Percentiles rank a stretch among this genome's conserved stretches.
Evolutionary conservation across 1,140 invertebrate species (phyloP).

Genomic region (Drosophila kurseongensis): DNA sequence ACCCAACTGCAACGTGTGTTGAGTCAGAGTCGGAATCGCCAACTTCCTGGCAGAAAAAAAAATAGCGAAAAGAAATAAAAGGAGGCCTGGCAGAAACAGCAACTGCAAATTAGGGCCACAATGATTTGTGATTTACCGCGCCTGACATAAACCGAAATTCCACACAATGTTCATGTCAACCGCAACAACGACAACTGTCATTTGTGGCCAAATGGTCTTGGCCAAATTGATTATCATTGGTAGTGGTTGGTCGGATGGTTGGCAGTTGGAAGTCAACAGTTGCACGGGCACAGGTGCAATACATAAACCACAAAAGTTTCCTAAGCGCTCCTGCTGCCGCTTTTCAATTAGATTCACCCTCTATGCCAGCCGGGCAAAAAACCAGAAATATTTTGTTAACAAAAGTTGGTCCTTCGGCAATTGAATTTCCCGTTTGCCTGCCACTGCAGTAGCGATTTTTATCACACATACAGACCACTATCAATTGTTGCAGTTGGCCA

Average conservation of each 20-base stretch:
- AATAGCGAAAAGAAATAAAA: slow-evolving; percentile 1
- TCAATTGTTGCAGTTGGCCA: slow-evolving; percentile 73
- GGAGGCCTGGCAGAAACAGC: slow-evolving; percentile 23
- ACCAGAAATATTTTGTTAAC: slow-evolving; percentile 59
- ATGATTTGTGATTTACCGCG: slow-evolving; percentile 55
- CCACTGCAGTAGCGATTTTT: slow-evolving; percentile 68
- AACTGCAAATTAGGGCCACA: slow-evolving; percentile 67
- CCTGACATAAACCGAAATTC: slow-evolving; percentile 59
- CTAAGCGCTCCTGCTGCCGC: slow-evolving; percentile 37
- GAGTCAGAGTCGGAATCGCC: slow-evolving; percentile 50
- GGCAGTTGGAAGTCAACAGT: slow-evolving; percentile 18
- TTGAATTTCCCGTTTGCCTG: slow-evolving; percentile 38
- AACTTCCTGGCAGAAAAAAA: slow-evolving; percentile 29
- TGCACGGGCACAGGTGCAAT: slow-evolving; percentile 59
- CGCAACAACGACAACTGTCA: slow-evolving; percentile 59
- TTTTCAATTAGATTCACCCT: slow-evolving; percentile 67
- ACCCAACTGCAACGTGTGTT: slow-evolving; percentile 46
- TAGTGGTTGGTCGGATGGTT: slow-evolving; percentile 4
- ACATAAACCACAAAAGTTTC: slow-evolving; percentile 43
- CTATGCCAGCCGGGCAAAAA: not conserved
- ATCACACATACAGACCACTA: slow-evolving; percentile 55
- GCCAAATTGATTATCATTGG: slow-evolving; percentile 76
- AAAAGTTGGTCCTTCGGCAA: slow-evolving; percentile 47
- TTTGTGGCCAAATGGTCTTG: slow-evolving; percentile 65
- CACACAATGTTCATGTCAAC: slow-evolving; percentile 66